These are phyloP conservation scores for Arvicanthis niloticus DNA, from an alignment of 2,113 vertebrate species.

Conservation along the genomic window DNA sequence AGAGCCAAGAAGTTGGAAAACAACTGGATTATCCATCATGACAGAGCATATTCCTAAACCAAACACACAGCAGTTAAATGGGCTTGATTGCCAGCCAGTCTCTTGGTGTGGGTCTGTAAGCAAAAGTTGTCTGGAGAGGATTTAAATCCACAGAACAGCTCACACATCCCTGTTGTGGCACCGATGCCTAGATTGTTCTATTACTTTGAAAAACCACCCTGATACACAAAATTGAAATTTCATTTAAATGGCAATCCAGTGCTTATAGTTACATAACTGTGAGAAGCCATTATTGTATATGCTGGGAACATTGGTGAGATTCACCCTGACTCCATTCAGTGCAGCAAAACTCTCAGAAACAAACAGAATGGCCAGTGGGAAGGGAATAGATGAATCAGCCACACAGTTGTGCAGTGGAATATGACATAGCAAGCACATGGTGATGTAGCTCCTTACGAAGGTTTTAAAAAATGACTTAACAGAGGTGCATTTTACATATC, in stretches of 20 bases:
- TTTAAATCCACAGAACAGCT: background rate
- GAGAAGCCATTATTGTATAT: background rate
- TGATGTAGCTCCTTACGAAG: background rate
- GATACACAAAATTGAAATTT: conserved; percentile 27
- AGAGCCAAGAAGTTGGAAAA: background rate
- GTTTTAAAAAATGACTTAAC: background rate
- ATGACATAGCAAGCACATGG: background rate
- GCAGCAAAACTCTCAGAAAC: background rate
- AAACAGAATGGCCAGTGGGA: background rate
- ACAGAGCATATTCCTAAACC: background rate
- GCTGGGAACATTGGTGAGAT: background rate
- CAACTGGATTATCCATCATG: background rate
- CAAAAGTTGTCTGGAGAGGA: background rate
- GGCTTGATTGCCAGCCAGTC: background rate
- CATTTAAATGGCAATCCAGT: background rate
- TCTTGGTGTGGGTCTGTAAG: background rate
- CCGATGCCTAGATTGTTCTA: background rate
- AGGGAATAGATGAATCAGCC: background rate
- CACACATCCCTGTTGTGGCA: background rate
- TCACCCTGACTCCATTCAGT: background rate
- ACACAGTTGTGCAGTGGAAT: background rate
- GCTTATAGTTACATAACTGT: background rate
- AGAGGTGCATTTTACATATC: background rate
- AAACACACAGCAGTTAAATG: background rate
- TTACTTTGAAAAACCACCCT: background rate